Conservation (phyloP, 2,797 vertebrate genomes). For the Acrocephalus scirpaceus region DNA sequence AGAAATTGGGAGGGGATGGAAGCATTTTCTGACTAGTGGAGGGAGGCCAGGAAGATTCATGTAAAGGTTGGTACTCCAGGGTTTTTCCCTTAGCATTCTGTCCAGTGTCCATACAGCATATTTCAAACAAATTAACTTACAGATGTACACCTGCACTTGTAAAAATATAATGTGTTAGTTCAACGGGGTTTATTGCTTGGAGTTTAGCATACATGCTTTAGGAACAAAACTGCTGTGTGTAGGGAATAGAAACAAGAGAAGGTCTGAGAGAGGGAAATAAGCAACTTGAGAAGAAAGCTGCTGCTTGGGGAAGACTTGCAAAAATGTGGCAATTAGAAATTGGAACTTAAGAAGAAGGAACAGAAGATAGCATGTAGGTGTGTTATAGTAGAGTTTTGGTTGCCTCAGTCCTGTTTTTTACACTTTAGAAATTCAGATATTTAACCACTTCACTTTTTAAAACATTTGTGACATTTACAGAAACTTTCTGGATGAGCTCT, state of each 20-base stretch:
- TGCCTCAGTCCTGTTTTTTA: constrained; percentile 46
- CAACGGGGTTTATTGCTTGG: neutral
- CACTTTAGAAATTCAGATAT: constrained; percentile 32
- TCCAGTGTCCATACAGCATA: neutral
- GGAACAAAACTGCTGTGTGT: neutral
- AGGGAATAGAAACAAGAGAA: constrained; percentile 27
- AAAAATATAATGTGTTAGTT: neutral
- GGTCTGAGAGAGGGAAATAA: constrained; percentile 51
- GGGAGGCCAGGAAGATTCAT: neutral
- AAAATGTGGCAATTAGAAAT: constrained; percentile 53
- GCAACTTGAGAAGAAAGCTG: constrained; percentile 24
- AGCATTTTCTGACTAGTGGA: neutral
- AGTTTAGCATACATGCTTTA: neutral
- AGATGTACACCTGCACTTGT: neutral
- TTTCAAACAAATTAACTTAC: neutral
- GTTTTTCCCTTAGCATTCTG: neutral
- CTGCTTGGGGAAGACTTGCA: neutral
- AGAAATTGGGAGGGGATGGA: neutral
- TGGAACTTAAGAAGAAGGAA: constrained; percentile 62
- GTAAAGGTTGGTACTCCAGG: neutral
- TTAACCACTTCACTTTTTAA: constrained; percentile 45
- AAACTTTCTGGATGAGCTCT: neutral
- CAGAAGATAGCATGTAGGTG: constrained; percentile 13
- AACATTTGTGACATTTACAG: neutral
- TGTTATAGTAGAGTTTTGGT: constrained; percentile 39